A percentile compares a stretch with the other conserved stretches of the same genome.
phyloP scores from a whole-genome alignment of 2,113 vertebrate genomes.

The Casuarius casuarius region DNA sequence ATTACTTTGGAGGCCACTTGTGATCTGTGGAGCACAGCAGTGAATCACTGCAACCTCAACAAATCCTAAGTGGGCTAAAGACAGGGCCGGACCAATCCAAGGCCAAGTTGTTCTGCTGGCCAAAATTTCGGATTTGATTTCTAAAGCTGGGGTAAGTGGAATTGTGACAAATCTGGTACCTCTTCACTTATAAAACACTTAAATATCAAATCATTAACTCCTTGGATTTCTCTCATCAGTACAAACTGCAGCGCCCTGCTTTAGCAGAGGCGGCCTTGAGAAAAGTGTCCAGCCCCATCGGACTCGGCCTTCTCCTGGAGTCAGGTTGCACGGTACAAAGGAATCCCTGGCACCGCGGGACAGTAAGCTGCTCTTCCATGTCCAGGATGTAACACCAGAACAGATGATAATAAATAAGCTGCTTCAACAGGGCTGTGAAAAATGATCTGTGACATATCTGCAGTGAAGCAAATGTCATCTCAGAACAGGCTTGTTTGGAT shows the following conservation, averaged over 20 bases:
- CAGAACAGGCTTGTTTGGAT: conserved; percentile 36
- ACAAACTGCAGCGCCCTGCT: not conserved
- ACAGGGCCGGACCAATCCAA: not conserved
- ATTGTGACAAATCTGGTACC: not conserved
- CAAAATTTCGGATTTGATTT: conserved; percentile 25
- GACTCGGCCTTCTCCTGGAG: conserved; percentile 7
- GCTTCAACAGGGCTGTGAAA: conserved; percentile 63
- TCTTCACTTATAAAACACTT: not conserved
- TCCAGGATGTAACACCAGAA: conserved; percentile 63
- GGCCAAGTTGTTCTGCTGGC: conserved; percentile 38
- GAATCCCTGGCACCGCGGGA: conserved; percentile 33
- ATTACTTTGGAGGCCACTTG: fast-evolving
- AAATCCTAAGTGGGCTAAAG: not conserved
- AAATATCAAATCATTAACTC: not conserved
- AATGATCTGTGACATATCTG: conserved; percentile 43
- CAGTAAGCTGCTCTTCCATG: conserved; percentile 51
- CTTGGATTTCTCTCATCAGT: not conserved
- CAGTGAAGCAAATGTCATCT: conserved; percentile 59
- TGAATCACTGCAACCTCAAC: not conserved
- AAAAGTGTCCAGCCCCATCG: not conserved
- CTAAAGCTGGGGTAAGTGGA: not conserved
- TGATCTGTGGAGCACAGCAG: not conserved
- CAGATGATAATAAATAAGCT: conserved; percentile 61
- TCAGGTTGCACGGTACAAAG: conserved; percentile 42
- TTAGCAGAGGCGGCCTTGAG: not conserved